These are phyloP conservation scores for Leptinotarsa lineolata DNA, from an alignment of 1,140 invertebrate species.

Conservation along the genomic window DNA sequence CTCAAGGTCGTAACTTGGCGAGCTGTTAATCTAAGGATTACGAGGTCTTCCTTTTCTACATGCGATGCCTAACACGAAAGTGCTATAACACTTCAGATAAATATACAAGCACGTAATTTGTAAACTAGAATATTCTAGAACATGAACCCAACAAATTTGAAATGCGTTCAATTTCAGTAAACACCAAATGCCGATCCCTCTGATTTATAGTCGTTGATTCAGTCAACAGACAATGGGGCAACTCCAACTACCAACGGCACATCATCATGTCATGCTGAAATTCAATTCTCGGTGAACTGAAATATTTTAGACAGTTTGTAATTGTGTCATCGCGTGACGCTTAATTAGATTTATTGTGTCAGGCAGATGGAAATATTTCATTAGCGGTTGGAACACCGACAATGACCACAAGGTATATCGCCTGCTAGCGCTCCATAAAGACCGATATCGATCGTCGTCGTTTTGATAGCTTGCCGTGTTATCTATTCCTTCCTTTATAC, in stretches of 20 bases:
- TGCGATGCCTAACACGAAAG: too few relatives aligned
- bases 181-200: neutral
- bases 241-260: conserved; percentile 7
- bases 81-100: too few relatives aligned
- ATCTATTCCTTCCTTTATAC: too few relatives aligned
- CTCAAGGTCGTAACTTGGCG: too few relatives aligned
- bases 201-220: neutral
- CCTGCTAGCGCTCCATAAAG: conserved; percentile 12
- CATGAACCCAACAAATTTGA: too few relatives aligned
- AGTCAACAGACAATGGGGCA: neutral
- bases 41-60: too few relatives aligned
- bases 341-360: conserved; percentile 29
- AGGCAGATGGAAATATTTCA: conserved; percentile 22
- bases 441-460: conserved; percentile 1
- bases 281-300: conserved; percentile 23
- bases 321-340: conserved; percentile 26
- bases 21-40: too few relatives aligned
- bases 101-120: too few relatives aligned
- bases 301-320: conserved; percentile 25
- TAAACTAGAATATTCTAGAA: too few relatives aligned
- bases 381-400: conserved; percentile 11
- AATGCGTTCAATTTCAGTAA: neutral
- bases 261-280: conserved; percentile 25
- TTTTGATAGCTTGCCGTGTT: neutral
- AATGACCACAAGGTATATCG: conserved; percentile 18